Base-by-base conservation (phyloP, 2,888 invertebrate genomes). In the Liposcelis brunnea region DNA sequence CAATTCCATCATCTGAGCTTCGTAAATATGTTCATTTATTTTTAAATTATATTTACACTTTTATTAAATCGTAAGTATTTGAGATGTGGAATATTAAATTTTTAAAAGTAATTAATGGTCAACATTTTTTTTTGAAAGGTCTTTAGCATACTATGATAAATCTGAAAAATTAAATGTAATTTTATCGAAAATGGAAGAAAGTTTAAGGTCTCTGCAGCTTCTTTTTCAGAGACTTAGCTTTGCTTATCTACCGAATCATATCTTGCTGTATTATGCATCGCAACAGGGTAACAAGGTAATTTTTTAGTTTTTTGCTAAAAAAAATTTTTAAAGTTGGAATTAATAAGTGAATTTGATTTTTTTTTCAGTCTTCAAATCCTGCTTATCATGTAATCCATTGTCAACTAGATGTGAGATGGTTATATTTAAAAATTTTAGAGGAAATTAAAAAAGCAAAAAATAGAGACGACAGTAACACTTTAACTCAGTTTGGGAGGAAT, bases 311-410 rank as follows among this genome's bases (percentile, higher is more conserved):
- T 40, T 43, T 49, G 11, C 12, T 48, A 42, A 36, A 46, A 7
- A 38, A 49, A n/a, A n/a, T n/a, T n/a, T n/a, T n/a, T n/a, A n/a
- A n/a, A n/a, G n/a, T n/a, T n/a, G n/a, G n/a, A n/a, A n/a, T n/a
- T n/a, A n/a, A n/a, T n/a, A n/a, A n/a, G n/a, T n/a, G n/a, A n/a
- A n/a, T n/a, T n/a, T n/a, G n/a, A n/a, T 43, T 19, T 44, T 38
- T 44, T 21, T 61, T 57, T 47, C 50, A 68, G 66, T 62, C 62
- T 48, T 51, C 56, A 2, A 62, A 66, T 47, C 61, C 66, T 8
- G 60, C 62, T n/a, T 67, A 65, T 53, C 69, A 69, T 48, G 55
- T 66, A 49, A 68, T 65, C 48, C 70, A 70, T 53, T 50, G 63
- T 42, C 65, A 68, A 49, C 52, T 69, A 48, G 69, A 70, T 48